Percentiles rank a stretch among this genome's conserved stretches.
phyloP scores from a whole-genome alignment of 2,888 invertebrate genomes.

The Ectropis crepuscularia region DNA sequence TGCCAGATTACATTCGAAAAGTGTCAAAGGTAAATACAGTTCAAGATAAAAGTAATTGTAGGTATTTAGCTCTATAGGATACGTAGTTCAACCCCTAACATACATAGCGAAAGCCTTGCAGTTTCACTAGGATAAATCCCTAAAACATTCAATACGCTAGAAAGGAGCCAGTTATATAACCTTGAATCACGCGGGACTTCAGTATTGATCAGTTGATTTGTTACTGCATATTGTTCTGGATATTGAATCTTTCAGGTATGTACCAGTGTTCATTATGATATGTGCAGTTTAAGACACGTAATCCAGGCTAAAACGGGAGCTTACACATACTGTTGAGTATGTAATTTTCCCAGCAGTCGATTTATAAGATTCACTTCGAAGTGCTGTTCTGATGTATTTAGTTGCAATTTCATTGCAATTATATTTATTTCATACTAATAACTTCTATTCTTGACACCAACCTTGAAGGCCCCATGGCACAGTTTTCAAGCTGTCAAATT shows the following conservation, averaged over 20 bases:
- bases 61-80: constrained; percentile 29
- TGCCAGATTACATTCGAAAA: constrained; percentile 68
- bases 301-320: constrained; percentile 4
- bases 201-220: constrained; percentile 72
- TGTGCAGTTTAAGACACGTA: constrained; percentile 16
- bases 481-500: constrained; percentile 15
- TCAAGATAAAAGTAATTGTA: constrained; percentile 49
- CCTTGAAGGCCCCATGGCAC: constrained; percentile 22
- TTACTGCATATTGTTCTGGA: constrained; percentile 49
- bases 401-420: background rate
- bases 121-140: constrained; percentile 45
- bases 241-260: constrained; percentile 53
- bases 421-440: background rate
- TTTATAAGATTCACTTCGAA: constrained; percentile 2
- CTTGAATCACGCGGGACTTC: constrained; percentile 82
- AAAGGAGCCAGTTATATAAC: constrained; percentile 82
- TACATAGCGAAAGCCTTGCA: constrained; percentile 42
- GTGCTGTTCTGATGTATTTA: background rate
- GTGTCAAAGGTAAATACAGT: constrained; percentile 77
- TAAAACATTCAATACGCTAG: constrained; percentile 60
- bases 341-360: constrained; percentile 3
- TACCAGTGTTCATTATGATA: constrained; percentile 28
- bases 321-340: constrained; percentile 3
- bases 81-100: constrained; percentile 33
- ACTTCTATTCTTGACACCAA: constrained; percentile 1